Conservation (phyloP, 2,113 vertebrate species). For the Alaudala cheleensis region DNA sequence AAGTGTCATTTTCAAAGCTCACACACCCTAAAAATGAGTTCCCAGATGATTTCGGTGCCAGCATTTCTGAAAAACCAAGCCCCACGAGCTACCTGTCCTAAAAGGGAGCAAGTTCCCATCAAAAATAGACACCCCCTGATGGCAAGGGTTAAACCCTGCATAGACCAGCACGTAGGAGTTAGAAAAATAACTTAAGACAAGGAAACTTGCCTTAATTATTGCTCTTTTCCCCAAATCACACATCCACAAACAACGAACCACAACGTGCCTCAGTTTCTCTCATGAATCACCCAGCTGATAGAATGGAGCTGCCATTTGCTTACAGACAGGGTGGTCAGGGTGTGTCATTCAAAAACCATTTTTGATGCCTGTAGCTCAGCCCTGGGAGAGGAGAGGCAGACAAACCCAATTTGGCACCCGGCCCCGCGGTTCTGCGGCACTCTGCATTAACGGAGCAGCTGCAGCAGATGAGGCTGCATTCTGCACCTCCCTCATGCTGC, state of each 20-base stretch:
- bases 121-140: background rate
- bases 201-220: background rate
- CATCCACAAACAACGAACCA: fast-evolving
- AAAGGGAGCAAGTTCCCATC: background rate
- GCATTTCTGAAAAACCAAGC: background rate
- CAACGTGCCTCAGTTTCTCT: background rate
- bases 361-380: background rate
- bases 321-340: background rate
- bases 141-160: background rate
- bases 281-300: background rate
- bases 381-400: background rate
- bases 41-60: background rate
- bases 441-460: background rate
- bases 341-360: background rate
- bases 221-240: background rate
- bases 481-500: background rate
- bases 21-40: background rate
- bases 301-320: fast-evolving
- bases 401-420: background rate
- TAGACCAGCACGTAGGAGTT: fast-evolving
- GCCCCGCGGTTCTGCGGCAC: background rate
- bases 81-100: background rate
- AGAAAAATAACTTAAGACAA: background rate
- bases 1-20: background rate
- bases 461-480: background rate